phyloP scores from a whole-genome alignment of 2,797 vertebrate species.

The Trematomus bernacchii region DNA sequence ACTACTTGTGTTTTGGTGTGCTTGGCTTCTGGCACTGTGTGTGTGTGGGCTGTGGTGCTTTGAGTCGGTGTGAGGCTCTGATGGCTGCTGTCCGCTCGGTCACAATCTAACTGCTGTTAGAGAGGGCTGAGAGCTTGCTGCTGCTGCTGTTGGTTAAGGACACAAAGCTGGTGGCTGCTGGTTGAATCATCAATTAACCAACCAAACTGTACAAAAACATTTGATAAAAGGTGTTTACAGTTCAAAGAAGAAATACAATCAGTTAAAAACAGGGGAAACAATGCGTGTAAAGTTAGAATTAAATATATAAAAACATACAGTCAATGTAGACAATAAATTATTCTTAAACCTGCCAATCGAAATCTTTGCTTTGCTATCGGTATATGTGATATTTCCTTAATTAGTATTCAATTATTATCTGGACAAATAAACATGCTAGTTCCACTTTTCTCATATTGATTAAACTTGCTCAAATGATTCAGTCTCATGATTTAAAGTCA shows the following conservation, averaged over 20 bases:
- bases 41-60: slow-evolving; percentile 59
- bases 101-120: slow-evolving; percentile 62
- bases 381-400: not conserved
- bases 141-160: slow-evolving; percentile 33
- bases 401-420: not conserved
- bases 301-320: not conserved
- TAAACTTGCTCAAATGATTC: not conserved
- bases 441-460: not conserved
- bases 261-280: not conserved
- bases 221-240: not conserved
- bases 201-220: not conserved
- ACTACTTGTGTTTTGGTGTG: slow-evolving; percentile 44
- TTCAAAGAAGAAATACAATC: not conserved
- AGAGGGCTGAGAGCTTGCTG: slow-evolving; percentile 36
- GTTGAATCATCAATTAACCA: slow-evolving; percentile 14
- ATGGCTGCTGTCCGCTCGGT: slow-evolving; percentile 66
- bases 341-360: not conserved
- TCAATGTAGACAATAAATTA: not conserved
- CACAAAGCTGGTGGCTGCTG: slow-evolving; percentile 54
- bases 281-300: not conserved
- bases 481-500: not conserved
- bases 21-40: slow-evolving; percentile 68
- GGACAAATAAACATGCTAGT: not conserved
- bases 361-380: not conserved
- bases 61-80: slow-evolving; percentile 52